Evolutionary conservation across 2,113 vertebrate species (phyloP).

Genomic region (Ammodytes dubius): DNA sequence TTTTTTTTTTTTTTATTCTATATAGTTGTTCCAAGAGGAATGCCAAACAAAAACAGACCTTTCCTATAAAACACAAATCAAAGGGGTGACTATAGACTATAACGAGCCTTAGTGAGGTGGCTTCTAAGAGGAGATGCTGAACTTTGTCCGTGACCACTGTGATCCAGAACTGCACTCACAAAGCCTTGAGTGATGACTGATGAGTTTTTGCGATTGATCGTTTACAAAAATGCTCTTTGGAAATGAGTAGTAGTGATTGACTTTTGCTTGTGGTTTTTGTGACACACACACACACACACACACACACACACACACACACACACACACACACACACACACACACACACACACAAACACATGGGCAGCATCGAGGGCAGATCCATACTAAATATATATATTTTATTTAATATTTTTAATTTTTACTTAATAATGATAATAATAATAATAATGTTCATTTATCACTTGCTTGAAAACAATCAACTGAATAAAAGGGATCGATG

Average conservation of each 20-base stretch:
- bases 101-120: slow-evolving; percentile 71
- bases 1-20: background rate
- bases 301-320: too few relatives aligned
- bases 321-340: too few relatives aligned
- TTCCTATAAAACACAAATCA: slow-evolving; percentile 37
- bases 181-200: slow-evolving; percentile 68
- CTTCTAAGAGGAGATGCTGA: slow-evolving; percentile 74
- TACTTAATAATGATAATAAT: slow-evolving; percentile 53
- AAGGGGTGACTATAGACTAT: slow-evolving; percentile 56
- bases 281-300: slow-evolving; percentile 17
- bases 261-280: slow-evolving; percentile 74
- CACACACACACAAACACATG: background rate
- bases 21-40: slow-evolving; percentile 50
- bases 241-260: slow-evolving; percentile 67
- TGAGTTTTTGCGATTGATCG: slow-evolving; percentile 64
- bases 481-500: slow-evolving; percentile 70
- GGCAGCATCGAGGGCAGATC: slow-evolving; percentile 60
- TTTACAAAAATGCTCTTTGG: slow-evolving; percentile 68
- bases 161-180: slow-evolving; percentile 80
- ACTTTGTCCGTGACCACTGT: slow-evolving; percentile 85
- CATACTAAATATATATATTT: slow-evolving; percentile 74
- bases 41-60: slow-evolving; percentile 42
- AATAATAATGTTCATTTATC: slow-evolving; percentile 68
- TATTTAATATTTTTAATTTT: slow-evolving; percentile 76
- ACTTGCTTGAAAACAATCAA: slow-evolving; percentile 68